A percentile compares a stretch with the other conserved stretches of the same genome.
phyloP scores from a whole-genome alignment of 2,888 invertebrate species.

The Pachycephus smyrnensis region DNA sequence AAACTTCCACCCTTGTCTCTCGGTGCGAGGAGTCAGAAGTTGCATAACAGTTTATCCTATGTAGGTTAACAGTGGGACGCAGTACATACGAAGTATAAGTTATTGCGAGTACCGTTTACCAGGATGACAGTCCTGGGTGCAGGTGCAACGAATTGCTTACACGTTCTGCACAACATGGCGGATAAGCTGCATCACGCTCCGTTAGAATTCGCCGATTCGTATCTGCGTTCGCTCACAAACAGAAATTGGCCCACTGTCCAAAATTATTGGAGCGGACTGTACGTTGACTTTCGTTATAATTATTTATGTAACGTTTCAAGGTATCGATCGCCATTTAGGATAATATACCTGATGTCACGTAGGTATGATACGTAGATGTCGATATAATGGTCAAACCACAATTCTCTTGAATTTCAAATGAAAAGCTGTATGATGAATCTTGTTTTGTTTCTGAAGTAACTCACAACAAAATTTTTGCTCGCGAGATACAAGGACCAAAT shows the following conservation, averaged over 20 bases:
- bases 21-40: slow-evolving; percentile 32
- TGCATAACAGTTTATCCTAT: slow-evolving; percentile 16
- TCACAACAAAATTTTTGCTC: background rate
- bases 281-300: background rate
- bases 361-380: background rate
- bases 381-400: background rate
- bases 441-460: background rate
- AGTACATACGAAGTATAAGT: slow-evolving; percentile 20
- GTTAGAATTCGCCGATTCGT: background rate
- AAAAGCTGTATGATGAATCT: background rate
- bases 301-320: background rate
- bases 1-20: slow-evolving; percentile 15
- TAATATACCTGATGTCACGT: background rate
- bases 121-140: slow-evolving; percentile 42
- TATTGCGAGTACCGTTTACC: slow-evolving; percentile 40
- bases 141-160: slow-evolving; percentile 47
- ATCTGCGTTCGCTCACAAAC: background rate
- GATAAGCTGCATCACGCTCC: background rate
- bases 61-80: slow-evolving; percentile 38
- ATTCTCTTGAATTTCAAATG: background rate
- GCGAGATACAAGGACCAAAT: background rate
- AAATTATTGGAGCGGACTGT: background rate
- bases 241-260: background rate
- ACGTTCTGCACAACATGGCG: slow-evolving; percentile 20
- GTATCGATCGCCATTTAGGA: background rate